A percentile compares a stretch with the other conserved stretches of the same genome.
Evolutionary conservation across 2,113 vertebrate species (phyloP).

Genomic region (Oxyruncus cristatus): DNA sequence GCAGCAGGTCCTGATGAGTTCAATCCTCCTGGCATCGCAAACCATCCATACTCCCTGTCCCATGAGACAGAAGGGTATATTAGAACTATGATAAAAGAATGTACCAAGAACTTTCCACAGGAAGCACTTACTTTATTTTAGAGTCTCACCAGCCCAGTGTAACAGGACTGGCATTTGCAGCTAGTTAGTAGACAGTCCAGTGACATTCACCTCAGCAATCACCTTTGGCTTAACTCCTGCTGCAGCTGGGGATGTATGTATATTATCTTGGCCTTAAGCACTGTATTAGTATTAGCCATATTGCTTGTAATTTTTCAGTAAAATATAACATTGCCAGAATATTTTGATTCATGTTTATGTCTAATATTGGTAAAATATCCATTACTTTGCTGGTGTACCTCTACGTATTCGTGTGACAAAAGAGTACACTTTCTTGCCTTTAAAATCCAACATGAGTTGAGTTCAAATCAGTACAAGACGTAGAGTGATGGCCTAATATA

Average conservation of each 20-base stretch:
- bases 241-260: not conserved
- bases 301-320: not conserved
- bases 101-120: rapidly evolving
- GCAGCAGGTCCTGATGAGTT: not conserved
- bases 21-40: no score
- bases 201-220: not conserved
- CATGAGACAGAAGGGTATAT: not conserved
- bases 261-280: not conserved
- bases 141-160: not conserved
- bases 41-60: rapidly evolving
- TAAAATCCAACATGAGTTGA: not conserved
- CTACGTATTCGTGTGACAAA: not conserved
- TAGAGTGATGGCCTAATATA: not conserved
- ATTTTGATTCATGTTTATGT: not conserved
- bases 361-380: not conserved
- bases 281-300: not conserved
- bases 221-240: not conserved
- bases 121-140: not conserved
- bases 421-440: not conserved
- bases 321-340: not conserved
- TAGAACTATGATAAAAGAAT: not conserved
- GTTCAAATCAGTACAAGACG: not conserved
- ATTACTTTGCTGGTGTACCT: not conserved
- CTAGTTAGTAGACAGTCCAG: not conserved
- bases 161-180: not conserved